phyloP scores from a whole-genome alignment of 2,113 vertebrate genomes.

The Seriola rivoliana region DNA sequence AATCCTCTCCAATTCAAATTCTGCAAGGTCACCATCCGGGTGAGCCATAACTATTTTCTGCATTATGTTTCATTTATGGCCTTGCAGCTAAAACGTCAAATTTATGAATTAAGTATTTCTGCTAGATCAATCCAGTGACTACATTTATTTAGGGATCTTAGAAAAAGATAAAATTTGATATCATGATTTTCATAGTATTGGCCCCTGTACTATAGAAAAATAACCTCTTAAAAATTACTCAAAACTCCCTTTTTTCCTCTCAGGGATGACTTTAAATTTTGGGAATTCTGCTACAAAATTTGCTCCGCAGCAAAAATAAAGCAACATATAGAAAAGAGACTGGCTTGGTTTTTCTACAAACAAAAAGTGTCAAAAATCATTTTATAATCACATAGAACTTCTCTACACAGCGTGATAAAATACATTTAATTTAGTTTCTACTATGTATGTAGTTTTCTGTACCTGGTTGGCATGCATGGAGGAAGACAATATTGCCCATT shows the following conservation, averaged over 20 bases:
- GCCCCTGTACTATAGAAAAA: not conserved
- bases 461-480: not conserved
- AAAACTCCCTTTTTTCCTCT: not conserved
- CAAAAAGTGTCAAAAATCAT: not conserved
- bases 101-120: slow-evolving; percentile 27
- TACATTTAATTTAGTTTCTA: not conserved
- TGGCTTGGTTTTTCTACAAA: not conserved
- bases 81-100: slow-evolving; percentile 26
- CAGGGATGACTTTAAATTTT: not conserved
- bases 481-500: slow-evolving; percentile 1
- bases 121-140: not conserved
- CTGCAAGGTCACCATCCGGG: slow-evolving; percentile 48
- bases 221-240: not conserved
- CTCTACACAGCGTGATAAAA: not conserved
- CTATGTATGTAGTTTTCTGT: not conserved
- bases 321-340: not conserved
- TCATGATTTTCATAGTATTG: not conserved
- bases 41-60: slow-evolving; percentile 30
- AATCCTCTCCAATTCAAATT: slow-evolving; percentile 53
- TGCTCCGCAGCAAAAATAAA: not conserved
- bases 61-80: slow-evolving; percentile 60
- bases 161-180: not conserved
- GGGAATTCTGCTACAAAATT: not conserved
- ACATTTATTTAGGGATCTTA: slow-evolving; percentile 1
- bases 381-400: not conserved